A percentile compares a stretch with the other conserved stretches of the same genome.
Conservation (phyloP, 2,113 vertebrate species). For the Dromaius novaehollandiae region DNA sequence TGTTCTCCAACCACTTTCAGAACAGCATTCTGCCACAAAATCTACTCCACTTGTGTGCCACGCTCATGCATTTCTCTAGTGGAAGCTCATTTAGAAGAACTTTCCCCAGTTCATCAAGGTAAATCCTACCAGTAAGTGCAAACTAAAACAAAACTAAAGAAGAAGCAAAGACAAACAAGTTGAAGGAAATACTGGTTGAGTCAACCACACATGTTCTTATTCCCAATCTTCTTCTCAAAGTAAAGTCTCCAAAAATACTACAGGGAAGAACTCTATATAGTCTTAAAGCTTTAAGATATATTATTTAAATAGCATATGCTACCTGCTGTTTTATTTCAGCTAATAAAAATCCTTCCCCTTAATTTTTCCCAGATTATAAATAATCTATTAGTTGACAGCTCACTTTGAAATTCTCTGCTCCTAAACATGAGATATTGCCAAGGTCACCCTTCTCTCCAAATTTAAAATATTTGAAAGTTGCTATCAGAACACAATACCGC, state of each 20-base stretch:
- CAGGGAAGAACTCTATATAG: not conserved
- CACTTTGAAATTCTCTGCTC: not conserved
- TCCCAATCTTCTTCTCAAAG: not conserved
- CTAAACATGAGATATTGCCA: not conserved
- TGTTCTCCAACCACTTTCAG: not conserved
- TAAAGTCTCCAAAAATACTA: not conserved
- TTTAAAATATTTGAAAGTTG: not conserved
- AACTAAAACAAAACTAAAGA: not conserved
- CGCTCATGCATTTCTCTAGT: not conserved
- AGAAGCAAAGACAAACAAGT: not conserved
- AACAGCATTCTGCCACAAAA: not conserved
- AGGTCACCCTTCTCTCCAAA: not conserved
- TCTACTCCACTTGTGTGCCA: rapidly evolving
- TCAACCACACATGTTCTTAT: not conserved
- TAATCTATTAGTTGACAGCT: not conserved
- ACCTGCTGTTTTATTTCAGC: not conserved
- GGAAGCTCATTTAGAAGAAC: not conserved
- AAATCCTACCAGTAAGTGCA: not conserved
- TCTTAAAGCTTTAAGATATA: not conserved
- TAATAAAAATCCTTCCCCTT: not conserved
- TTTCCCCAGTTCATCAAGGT: not conserved
- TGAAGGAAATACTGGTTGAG: not conserved
- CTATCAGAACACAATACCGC: not conserved
- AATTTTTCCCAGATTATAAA: not conserved
- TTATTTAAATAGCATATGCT: not conserved